phyloP scores from a whole-genome alignment of 2,888 invertebrate species.

The Ctena decussata region DNA sequence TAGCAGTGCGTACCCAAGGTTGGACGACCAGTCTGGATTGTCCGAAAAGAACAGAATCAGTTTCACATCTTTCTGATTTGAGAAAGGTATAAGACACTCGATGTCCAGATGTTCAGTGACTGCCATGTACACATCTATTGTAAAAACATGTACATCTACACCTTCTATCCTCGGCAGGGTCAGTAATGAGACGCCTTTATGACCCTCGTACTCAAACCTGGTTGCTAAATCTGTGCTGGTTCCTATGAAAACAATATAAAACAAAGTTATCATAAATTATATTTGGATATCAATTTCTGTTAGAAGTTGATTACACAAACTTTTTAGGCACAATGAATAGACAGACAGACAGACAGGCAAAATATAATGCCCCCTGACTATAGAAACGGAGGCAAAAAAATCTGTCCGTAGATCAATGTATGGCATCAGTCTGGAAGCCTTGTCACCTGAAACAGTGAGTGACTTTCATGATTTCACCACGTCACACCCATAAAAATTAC shows the following conservation, averaged over 20 bases:
- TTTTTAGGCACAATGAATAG: no score
- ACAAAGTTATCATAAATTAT: no score
- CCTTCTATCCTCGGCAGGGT: constrained; percentile 67
- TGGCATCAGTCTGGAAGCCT: no score
- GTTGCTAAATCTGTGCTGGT: constrained; percentile 42
- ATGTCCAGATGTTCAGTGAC: constrained; percentile 11
- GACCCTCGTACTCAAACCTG: constrained; percentile 50
- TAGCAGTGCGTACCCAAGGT: constrained; percentile 66
- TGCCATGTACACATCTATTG: constrained; percentile 48
- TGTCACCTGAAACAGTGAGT: no score
- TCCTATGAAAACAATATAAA: constrained; percentile 46
- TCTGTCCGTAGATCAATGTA: no score
- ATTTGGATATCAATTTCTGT: no score
- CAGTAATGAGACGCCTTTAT: constrained; percentile 63
- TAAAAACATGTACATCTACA: constrained; percentile 61
- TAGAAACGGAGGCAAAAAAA: no score
- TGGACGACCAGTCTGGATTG: constrained; percentile 70
- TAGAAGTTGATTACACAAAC: no score
- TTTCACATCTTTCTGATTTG: constrained; percentile 54
- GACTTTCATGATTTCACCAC: no score
- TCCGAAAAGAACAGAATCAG: constrained; percentile 69
- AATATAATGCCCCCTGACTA: no score
- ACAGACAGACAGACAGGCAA: no score
- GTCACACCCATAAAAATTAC: no score
- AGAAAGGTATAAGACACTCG: constrained; percentile 27